Evolutionary conservation across 2,888 invertebrate genomes (phyloP), one percentile per base, ranked within the genome.

Genomic region (Mycalesis mineus): DNA sequence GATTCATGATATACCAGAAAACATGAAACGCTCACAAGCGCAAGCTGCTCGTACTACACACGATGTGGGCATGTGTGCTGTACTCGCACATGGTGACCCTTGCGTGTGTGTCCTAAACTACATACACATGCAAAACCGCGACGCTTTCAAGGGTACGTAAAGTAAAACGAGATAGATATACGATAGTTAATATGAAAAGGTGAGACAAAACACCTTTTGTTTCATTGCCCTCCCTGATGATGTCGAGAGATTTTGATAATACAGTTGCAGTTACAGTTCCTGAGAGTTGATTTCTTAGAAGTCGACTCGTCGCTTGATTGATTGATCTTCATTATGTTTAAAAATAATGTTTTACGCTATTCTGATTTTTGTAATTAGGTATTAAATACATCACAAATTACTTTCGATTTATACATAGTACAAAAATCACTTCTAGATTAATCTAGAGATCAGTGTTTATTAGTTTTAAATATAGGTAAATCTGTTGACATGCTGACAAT

Each of bases 191-290:
- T 42, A 57, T 40, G 82, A 61, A 61, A 47, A 74, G 79, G 69
- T 63, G 80, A 74, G 82, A 85, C 62, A 69, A 65, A 68, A 71
- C 56, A 71, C 70, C 86, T 86, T 85, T 89, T 89, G 88, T 89
- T 88, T 88, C 82, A 84, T 77, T 82, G 84, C 86, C 84, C 88
- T 82, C 79, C 77, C 80, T 74, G 76, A 78, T 80, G 78, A 81
- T 75, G 78, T 69, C 68, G 74, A 72, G 78, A 80, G 78, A 83
- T 80, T 84, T 80, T 53, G 53, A 36, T 85, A 86, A 88, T 83
- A 88, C 82, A 82, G 82, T 87, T 83, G 82, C 83, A 82, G 76
- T 81, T 79, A 80, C 77, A 78, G 75, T 80, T 77, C 69, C 71
- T 66, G 68, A 68, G 68, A 65, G 53, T 60, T 58, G 54, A 59